phyloP scores from a whole-genome alignment of 2,113 vertebrate genomes.

The Lota lota region DNA sequence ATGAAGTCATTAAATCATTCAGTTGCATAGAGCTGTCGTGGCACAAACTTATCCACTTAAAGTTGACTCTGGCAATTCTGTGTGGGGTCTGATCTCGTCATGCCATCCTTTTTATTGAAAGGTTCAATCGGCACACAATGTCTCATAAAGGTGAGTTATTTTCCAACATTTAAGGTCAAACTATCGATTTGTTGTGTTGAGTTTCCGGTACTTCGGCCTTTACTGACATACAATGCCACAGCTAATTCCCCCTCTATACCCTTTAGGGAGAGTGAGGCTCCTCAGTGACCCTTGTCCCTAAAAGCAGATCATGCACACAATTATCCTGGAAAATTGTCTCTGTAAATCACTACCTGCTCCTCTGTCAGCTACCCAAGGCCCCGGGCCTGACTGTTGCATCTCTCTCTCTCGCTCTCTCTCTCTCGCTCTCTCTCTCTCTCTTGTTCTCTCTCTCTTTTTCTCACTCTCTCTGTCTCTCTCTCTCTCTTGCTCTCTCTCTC shows the following conservation, averaged over 20 bases:
- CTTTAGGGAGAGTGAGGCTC: too few relatives aligned
- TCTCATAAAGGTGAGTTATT: too few relatives aligned
- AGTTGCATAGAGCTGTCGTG: neutral
- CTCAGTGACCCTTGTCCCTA: conserved; percentile 28
- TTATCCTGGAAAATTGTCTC: conserved; percentile 60
- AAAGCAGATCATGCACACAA: conserved; percentile 50
- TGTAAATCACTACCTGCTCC: conserved; percentile 60
- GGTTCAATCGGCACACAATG: too few relatives aligned
- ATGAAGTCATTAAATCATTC: neutral
- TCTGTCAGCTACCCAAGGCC: conserved; percentile 29
- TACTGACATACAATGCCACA: too few relatives aligned
- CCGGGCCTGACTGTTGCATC: conserved; percentile 31
- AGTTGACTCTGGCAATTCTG: too few relatives aligned
- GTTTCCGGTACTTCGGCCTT: too few relatives aligned
- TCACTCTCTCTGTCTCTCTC: conserved; percentile 1
- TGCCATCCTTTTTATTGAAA: too few relatives aligned
- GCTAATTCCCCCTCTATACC: too few relatives aligned
- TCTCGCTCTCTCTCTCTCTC: conserved; percentile 15
- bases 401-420: neutral
- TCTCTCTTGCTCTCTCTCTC: neutral
- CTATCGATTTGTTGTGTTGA: too few relatives aligned
- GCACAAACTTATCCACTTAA: too few relatives aligned
- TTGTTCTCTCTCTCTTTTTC: conserved; percentile 8
- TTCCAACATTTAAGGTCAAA: too few relatives aligned
- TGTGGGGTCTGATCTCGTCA: too few relatives aligned